Evolutionary conservation across 2,113 vertebrate genomes (phyloP).

Genomic region (Ardeotis arabs): DNA sequence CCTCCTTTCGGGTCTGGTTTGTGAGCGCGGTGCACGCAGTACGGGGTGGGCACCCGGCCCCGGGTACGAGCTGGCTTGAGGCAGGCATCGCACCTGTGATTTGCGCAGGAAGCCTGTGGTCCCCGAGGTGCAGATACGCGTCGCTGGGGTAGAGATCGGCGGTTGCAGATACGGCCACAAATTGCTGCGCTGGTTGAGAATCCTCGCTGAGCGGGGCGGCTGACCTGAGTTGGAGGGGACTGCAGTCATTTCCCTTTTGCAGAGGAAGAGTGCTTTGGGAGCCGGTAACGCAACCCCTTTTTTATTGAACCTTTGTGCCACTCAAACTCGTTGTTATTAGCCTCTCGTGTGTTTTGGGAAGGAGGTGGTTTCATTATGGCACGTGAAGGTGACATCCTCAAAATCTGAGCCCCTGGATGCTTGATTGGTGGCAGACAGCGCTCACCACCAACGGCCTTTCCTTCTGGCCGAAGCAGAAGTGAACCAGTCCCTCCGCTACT

Average conservation of each 20-base stretch:
- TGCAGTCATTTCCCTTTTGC: background rate
- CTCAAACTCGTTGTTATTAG: background rate
- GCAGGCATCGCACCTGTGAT: background rate
- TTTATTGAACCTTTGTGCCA: background rate
- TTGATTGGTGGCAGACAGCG: background rate
- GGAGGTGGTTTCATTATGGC: rapidly evolving
- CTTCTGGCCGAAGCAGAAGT: background rate
- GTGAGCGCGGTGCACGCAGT: rapidly evolving
- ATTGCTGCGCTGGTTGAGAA: background rate
- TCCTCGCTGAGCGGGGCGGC: background rate
- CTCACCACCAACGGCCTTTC: background rate
- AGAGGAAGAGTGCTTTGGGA: background rate
- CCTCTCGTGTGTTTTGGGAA: background rate
- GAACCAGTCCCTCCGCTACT: background rate
- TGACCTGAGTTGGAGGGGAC: background rate
- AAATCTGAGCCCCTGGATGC: background rate
- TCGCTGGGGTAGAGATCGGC: background rate
- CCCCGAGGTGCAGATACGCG: background rate
- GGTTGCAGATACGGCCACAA: background rate
- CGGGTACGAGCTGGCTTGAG: rapidly evolving
- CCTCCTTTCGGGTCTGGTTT: background rate
- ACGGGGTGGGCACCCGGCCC: background rate
- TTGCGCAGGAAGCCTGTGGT: background rate
- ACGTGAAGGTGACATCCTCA: background rate
- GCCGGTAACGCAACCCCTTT: background rate